phyloP scores from a whole-genome alignment of 2,888 invertebrate species.

The Sminthurides aquaticus region DNA sequence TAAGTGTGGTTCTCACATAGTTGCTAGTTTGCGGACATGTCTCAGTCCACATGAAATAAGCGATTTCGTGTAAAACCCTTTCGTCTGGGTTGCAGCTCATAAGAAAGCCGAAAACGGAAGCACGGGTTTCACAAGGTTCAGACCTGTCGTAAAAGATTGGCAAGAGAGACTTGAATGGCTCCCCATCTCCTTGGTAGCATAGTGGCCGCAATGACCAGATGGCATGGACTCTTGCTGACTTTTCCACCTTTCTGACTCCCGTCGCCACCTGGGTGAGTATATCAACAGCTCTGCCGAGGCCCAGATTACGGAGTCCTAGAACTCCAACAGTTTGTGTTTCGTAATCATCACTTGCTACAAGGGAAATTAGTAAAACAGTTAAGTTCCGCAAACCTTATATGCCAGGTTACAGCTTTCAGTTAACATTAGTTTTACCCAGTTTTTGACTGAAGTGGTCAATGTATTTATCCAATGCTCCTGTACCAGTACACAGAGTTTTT shows the following conservation, averaged over 20 bases:
- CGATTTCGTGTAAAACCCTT: conserved; percentile 39
- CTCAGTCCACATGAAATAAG: conserved; percentile 43
- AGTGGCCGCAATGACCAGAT: conserved; percentile 39
- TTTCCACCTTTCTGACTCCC: conserved; percentile 22
- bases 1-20: conserved; percentile 34
- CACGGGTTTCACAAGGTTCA: conserved; percentile 37
- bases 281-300: conserved; percentile 30
- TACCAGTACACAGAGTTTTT: conserved; percentile 30
- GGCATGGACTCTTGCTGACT: conserved; percentile 35
- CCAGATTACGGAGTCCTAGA: conserved; percentile 36
- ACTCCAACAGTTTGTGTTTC: conserved; percentile 36
- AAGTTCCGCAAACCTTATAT: not conserved
- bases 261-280: conserved; percentile 37
- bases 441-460: conserved; percentile 36
- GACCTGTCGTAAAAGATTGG: conserved; percentile 41
- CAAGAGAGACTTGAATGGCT: conserved; percentile 28
- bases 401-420: no score
- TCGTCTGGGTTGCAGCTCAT: conserved; percentile 31
- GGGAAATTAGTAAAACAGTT: not conserved
- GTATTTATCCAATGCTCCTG: conserved; percentile 38
- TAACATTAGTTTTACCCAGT: conserved; percentile 22
- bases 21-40: conserved; percentile 38
- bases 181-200: conserved; percentile 17
- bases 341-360: conserved; percentile 20
- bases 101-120: conserved; percentile 36